Evolutionary conservation across 2,113 vertebrate species (phyloP).

Genomic region (Aldabrachelys gigantea): DNA sequence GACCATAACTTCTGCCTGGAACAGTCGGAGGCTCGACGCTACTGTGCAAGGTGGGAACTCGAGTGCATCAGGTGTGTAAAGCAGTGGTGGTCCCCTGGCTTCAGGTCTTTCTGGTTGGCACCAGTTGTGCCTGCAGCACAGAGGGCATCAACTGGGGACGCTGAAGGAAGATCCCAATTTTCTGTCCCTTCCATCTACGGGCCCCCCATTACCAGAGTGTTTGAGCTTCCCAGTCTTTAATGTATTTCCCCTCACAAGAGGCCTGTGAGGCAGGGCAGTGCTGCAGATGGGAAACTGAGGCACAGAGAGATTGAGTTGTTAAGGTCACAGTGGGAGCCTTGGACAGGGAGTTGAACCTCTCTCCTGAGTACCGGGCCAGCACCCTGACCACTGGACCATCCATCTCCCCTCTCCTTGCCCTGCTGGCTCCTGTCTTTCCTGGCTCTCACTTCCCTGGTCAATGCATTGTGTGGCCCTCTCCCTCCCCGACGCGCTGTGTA

Average conservation of each 20-base stretch:
- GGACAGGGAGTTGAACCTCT: not conserved
- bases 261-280: not conserved
- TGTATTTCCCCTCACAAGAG: not conserved
- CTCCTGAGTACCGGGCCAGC: not conserved
- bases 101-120: not conserved
- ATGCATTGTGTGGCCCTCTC: not conserved
- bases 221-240: not conserved
- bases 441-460: not conserved
- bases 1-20: slow-evolving; percentile 96
- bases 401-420: not conserved
- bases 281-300: not conserved
- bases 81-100: not conserved
- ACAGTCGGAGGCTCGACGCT: slow-evolving; percentile 65
- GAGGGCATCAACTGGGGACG: not conserved
- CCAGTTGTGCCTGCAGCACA: too few species aligned
- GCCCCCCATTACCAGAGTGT: not conserved
- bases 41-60: slow-evolving; percentile 83
- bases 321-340: not conserved
- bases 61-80: not conserved
- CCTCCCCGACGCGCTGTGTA: not conserved
- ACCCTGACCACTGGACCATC: not conserved
- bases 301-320: not conserved
- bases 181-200: not conserved
- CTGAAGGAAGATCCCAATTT: not conserved
- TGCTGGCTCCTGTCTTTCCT: not conserved